Percentiles rank a stretch among this genome's conserved stretches.
phyloP scores from a whole-genome alignment of 2,888 invertebrate genomes.

The Idaea aversata region DNA sequence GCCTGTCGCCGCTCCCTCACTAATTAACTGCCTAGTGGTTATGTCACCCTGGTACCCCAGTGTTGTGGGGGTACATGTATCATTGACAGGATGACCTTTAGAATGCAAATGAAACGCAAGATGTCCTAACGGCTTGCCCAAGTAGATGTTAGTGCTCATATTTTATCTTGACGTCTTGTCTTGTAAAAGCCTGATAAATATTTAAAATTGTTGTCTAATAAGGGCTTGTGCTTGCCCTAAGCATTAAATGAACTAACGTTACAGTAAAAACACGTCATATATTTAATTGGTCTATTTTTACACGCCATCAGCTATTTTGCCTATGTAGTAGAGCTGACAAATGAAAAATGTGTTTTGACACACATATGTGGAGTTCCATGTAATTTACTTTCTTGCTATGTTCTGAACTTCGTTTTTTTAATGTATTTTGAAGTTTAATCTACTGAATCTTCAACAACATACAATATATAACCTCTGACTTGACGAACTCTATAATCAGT shows the following conservation, averaged over 20 bases:
- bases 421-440: no score
- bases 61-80: conserved; percentile 59
- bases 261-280: neutral
- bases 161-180: neutral
- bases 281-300: neutral
- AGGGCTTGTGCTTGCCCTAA: neutral
- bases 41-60: conserved; percentile 77
- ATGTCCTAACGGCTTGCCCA: neutral
- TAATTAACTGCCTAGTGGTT: conserved; percentile 78
- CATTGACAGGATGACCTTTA: conserved; percentile 47
- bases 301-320: neutral
- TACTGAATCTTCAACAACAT: no score
- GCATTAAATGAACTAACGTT: neutral
- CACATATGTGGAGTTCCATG: neutral
- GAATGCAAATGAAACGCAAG: conserved; percentile 22
- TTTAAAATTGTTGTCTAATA: neutral
- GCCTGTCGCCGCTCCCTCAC: conserved; percentile 71
- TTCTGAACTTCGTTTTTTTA: no score
- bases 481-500: no score
- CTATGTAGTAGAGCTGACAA: neutral
- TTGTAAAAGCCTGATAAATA: neutral
- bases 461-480: no score
- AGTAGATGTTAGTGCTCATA: neutral
- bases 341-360: neutral
- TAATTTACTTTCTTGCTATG: neutral